phyloP scores from a whole-genome alignment of 2,113 vertebrate genomes.

The Pan troglodytes region NHGRI_mPanTro3-v2.1_pri NC_072412.2:64732001-64732500 shows the following conservation, averaged over 20 bases:
- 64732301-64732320: not conserved
- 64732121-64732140: conserved; percentile 71
- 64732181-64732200: conserved; percentile 63
- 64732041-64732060: conserved; percentile 46
- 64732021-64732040: conserved; percentile 68
- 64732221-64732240: conserved; percentile 64
- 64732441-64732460: not conserved
- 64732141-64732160: conserved; percentile 40
- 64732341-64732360: not conserved
- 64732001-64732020: conserved; percentile 20
- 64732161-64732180: conserved; percentile 62
- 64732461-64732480: not conserved
- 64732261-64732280: not conserved
- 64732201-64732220: conserved; percentile 49
- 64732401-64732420: not conserved
- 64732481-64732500: not conserved
- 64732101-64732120: conserved; percentile 47
- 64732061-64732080: conserved; percentile 47
- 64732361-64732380: not conserved
- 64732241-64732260: conserved; percentile 46
- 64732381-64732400: not conserved
- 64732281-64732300: conserved; percentile 39
- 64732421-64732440: not conserved
- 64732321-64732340: not conserved
- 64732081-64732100: conserved; percentile 59